phyloP scores from a whole-genome alignment of 2,888 invertebrate genomes.

The Rutpela maculata region DNA sequence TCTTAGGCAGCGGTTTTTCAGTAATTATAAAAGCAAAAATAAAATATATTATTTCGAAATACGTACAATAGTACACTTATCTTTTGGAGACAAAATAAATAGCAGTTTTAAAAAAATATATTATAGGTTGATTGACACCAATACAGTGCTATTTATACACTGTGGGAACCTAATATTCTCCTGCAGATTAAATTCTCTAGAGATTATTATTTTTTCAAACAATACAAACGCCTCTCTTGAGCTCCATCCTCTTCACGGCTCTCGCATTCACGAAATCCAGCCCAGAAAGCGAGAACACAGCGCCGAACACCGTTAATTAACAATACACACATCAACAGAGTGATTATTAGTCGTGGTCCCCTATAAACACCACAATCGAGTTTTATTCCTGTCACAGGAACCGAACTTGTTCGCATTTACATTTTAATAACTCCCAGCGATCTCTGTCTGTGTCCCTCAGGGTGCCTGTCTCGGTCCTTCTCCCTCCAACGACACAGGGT shows the following conservation, averaged over 20 bases:
- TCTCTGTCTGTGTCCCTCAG: slow-evolving; percentile 61
- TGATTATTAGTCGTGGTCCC: slow-evolving; percentile 69
- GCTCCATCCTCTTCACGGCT: neutral
- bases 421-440: slow-evolving; percentile 73
- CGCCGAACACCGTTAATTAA: slow-evolving; percentile 69
- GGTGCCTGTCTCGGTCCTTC: slow-evolving; percentile 59
- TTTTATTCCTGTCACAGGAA: slow-evolving; percentile 72
- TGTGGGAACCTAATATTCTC: neutral
- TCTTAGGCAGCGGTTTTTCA: too few relatives aligned
- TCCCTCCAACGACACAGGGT: slow-evolving; percentile 67
- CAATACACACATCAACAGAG: slow-evolving; percentile 69
- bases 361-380: slow-evolving; percentile 69
- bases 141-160: neutral
- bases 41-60: too few relatives aligned
- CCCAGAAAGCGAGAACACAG: slow-evolving; percentile 26
- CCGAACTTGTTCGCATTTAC: slow-evolving; percentile 73
- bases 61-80: too few relatives aligned
- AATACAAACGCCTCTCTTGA: neutral
- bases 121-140: too few relatives aligned
- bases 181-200: slow-evolving; percentile 2
- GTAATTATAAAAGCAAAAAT: too few relatives aligned
- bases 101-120: too few relatives aligned
- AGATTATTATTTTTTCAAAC: slow-evolving; percentile 12
- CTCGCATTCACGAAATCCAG: slow-evolving; percentile 42
- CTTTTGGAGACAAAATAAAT: too few relatives aligned